These are phyloP conservation scores for Calidris pygmaea DNA, from an alignment of 2,113 vertebrate species.

Conservation along the genomic window DNA sequence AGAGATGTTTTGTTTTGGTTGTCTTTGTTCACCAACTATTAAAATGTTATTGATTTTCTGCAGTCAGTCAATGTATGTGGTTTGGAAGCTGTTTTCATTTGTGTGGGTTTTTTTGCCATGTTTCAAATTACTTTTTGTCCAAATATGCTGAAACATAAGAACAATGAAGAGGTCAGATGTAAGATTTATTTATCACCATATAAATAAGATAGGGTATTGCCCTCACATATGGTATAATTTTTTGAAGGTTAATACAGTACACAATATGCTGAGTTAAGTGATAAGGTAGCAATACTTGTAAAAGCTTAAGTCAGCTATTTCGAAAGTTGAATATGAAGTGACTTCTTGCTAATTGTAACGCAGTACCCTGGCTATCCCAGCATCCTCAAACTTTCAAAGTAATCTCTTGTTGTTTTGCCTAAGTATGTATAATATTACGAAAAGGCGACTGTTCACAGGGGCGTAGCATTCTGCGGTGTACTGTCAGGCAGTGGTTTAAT, in stretches of 20 bases:
- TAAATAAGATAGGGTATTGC: not conserved
- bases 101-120: not conserved
- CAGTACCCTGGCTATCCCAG: not conserved
- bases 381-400: not conserved
- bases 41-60: conserved; percentile 33
- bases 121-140: not conserved
- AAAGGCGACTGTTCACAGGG: not conserved
- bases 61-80: not conserved
- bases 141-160: not conserved
- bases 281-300: not conserved
- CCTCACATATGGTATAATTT: not conserved
- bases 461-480: fast-evolving
- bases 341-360: not conserved
- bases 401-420: not conserved
- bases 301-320: not conserved
- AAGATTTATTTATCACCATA: not conserved
- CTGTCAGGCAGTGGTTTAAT: not conserved
- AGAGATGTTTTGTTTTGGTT: not conserved
- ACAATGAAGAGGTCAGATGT: not conserved
- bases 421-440: not conserved
- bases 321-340: not conserved
- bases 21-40: not conserved
- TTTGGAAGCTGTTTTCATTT: not conserved
- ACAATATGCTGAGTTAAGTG: not conserved
- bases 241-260: not conserved